Base-by-base conservation (phyloP, 2,113 vertebrate species). In the Panthera uncia region DNA sequence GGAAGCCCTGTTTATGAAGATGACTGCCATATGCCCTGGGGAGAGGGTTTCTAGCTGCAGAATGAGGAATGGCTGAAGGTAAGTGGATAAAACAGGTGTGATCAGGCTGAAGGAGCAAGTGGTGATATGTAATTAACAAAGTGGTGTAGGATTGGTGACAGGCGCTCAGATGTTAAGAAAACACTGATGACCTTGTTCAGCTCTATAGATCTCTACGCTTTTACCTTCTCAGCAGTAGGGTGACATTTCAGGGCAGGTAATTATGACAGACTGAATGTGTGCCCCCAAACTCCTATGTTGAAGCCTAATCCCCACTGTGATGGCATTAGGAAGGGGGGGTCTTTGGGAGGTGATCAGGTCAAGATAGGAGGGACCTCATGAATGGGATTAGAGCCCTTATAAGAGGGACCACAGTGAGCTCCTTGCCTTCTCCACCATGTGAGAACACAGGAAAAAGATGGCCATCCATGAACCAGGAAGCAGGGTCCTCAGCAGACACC, bases 131-230 rank as follows among this genome's bases (percentile, higher is more conserved):
- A 9, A 19, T 31, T 45, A 23, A 52, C 23, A 1, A 19, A 76
- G 50, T 6, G 23, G 27, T 1, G n/a, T 0, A 68, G 68, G n/a
- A 45, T 0, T 48, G 23, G 8, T 0, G 52, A 19, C 12, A 15
- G 4, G 7, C 1, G 48, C 21, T 48, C 45, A 3, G 5, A 21
- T 1, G 16, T 31, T 48, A 15, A 41, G 65, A 65, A 80, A 63
- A 73, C 4, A 38, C n/a, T 13, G 6, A 1, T 16, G 41, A 18
- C 0, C 21, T 45, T 5, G 9, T 1, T 3, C 5, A 69, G 15
- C 57, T 88, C 27, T 2, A 7, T 4, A n/a, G 36, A 45, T 33
- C 27, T 16, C 52, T 4, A 23, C 2, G 15, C 25, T 55, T 41
- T 38, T 7, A 19, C 33, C 25, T 48, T 33, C 69, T 63, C 31